Percentiles rank a stretch among this genome's conserved stretches.
Evolutionary conservation across 2,113 vertebrate species (phyloP).

Genomic region (Danio rerio): GRCz12tu NC_133178.1:8044001-8044500

Average conservation of each 20-base stretch:
- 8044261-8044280: not conserved
- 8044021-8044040: not conserved
- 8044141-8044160: slow-evolving; percentile 6
- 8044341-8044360: not conserved
- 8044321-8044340: not conserved
- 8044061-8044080: not conserved
- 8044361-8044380: not conserved
- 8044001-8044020: slow-evolving; percentile 19
- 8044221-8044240: not conserved
- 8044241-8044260: not conserved
- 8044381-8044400: not conserved
- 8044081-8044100: slow-evolving; percentile 9
- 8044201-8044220: not conserved
- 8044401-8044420: not conserved
- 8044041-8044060: not conserved
- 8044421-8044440: not conserved
- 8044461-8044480: not conserved
- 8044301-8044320: not conserved
- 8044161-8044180: not conserved
- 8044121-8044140: not conserved
- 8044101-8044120: slow-evolving; percentile 19
- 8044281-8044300: slow-evolving; percentile 3
- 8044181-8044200: not conserved
- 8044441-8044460: not conserved
- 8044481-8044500: slow-evolving; percentile 4